A percentile compares a stretch with the other conserved stretches of the same genome.
Evolutionary conservation across 2,113 vertebrate species (phyloP).

Genomic region (Solenodon paradoxus): DNA sequence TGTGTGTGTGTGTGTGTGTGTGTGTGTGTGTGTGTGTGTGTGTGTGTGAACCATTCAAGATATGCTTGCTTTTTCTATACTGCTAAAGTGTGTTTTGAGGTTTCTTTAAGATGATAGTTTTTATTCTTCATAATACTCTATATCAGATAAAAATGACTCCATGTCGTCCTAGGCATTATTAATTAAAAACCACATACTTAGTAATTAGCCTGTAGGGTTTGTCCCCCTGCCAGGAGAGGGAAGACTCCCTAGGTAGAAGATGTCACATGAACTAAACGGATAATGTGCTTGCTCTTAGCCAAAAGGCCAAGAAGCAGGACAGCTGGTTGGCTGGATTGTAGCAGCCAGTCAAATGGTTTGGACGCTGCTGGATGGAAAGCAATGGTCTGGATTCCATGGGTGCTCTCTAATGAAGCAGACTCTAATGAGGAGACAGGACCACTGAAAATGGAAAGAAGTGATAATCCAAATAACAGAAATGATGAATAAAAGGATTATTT

Average conservation of each 20-base stretch:
- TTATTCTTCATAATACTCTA: background rate
- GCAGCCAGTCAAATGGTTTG: conserved; percentile 36
- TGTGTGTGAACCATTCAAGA: background rate
- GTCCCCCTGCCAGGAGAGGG: conserved; percentile 58
- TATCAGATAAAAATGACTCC: conserved; percentile 42
- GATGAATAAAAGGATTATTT: background rate
- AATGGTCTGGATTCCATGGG: background rate
- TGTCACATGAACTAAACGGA: conserved; percentile 29
- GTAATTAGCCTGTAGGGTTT: conserved; percentile 54
- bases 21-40: background rate
- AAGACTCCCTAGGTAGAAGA: conserved; percentile 60
- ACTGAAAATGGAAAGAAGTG: background rate
- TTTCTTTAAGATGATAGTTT: background rate
- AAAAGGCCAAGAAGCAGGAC: conserved; percentile 62
- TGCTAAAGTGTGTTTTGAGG: background rate
- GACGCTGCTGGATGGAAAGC: background rate
- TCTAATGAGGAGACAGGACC: background rate
- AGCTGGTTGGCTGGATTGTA: conserved; percentile 36
- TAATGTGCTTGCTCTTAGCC: conserved; percentile 47
- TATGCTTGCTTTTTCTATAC: background rate
- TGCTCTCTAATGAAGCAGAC: background rate
- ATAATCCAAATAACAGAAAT: background rate
- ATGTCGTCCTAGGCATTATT: conserved; percentile 54
- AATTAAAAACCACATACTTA: conserved; percentile 68
- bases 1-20: background rate